phyloP scores from a whole-genome alignment of 2,113 vertebrate species.

The Isichthys henryi region DNA sequence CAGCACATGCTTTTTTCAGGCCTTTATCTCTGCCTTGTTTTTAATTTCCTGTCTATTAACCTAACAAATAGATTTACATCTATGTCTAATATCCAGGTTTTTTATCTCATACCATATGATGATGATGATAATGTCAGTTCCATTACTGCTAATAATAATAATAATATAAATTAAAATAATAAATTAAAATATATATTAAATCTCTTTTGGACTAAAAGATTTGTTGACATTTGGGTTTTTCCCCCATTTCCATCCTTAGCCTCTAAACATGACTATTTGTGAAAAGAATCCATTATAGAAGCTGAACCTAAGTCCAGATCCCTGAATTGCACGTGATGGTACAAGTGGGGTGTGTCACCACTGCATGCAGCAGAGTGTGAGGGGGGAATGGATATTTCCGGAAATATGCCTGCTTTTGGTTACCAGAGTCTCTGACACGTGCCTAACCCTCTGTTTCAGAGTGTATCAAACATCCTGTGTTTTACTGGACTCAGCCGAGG shows the following conservation, averaged over 20 bases:
- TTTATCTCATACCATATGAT: background rate
- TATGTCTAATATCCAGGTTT: background rate
- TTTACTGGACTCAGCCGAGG: background rate
- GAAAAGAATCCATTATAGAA: background rate
- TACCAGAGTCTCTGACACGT: background rate
- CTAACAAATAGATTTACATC: background rate
- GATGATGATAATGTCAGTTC: background rate
- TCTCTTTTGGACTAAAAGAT: background rate
- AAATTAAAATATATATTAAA: background rate
- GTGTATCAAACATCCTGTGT: background rate
- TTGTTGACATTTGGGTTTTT: background rate
- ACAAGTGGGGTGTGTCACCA: background rate
- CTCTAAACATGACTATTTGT: background rate
- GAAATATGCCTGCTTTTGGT: background rate
- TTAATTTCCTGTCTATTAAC: constrained; percentile 1
- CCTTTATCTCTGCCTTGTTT: background rate
- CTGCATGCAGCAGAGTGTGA: background rate
- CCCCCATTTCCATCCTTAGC: background rate
- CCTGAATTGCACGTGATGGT: background rate
- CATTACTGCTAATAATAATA: background rate
- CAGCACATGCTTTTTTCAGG: background rate
- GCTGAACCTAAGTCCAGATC: background rate
- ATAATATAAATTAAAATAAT: background rate
- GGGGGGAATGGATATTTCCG: background rate
- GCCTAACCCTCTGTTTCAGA: background rate